phyloP scores from a whole-genome alignment of 2,113 vertebrate genomes.

The Micromys minutus region DNA sequence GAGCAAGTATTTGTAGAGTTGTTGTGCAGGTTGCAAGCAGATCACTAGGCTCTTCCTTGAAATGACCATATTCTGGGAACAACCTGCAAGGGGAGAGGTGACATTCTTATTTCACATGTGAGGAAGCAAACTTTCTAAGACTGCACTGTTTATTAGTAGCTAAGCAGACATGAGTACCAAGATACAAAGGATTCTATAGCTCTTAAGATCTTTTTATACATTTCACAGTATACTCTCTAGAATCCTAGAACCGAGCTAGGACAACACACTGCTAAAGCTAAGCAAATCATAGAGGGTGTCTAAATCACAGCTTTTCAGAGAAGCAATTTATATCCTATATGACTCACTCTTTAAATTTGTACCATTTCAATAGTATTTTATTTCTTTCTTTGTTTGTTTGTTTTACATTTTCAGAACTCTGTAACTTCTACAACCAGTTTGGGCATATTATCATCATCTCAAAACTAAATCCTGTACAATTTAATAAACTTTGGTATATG shows the following conservation, averaged over 20 bases:
- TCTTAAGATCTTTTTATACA: not conserved
- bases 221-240: not conserved
- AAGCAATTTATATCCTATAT: not conserved
- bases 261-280: not conserved
- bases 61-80: not conserved
- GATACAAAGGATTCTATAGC: not conserved
- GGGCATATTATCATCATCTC: slow-evolving; percentile 6
- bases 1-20: slow-evolving; percentile 25
- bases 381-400: too few relatives aligned
- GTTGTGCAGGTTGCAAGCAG: slow-evolving; percentile 18
- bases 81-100: not conserved
- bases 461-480: not conserved
- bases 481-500: not conserved
- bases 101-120: slow-evolving; percentile 19
- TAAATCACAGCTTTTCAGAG: slow-evolving; percentile 12
- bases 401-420: slow-evolving; percentile 14
- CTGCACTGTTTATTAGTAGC: not conserved
- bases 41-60: slow-evolving; percentile 14
- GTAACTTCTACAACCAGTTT: not conserved
- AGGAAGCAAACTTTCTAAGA: slow-evolving; percentile 57
- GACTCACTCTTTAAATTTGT: not conserved
- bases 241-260: not conserved
- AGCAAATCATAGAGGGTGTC: not conserved
- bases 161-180: slow-evolving; percentile 27
- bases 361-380: not conserved